Conservation (phyloP, 2,888 invertebrate species). For the Troglohyphantes excavatus region DNA sequence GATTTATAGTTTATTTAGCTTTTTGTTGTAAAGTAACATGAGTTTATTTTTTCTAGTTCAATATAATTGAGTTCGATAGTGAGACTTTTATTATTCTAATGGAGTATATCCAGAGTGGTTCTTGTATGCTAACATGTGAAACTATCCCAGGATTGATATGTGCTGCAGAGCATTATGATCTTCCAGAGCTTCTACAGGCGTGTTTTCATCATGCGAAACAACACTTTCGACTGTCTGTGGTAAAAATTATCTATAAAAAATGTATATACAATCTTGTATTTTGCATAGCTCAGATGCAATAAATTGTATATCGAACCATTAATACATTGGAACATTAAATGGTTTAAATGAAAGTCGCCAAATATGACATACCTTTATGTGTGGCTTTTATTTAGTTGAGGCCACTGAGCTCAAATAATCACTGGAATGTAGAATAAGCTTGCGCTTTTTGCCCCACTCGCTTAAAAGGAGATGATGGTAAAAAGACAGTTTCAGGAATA, state of each 20-base stretch:
- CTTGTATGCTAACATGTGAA: slow-evolving; percentile 94
- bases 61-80: slow-evolving; percentile 96
- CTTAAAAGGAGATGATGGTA: too few relatives aligned
- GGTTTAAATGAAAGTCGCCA: too few relatives aligned
- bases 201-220: slow-evolving; percentile 98
- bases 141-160: slow-evolving; percentile 96
- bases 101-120: slow-evolving; percentile 96
- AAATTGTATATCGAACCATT: too few relatives aligned
- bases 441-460: too few relatives aligned
- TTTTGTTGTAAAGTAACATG: neutral
- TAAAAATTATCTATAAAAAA: slow-evolving; percentile 84
- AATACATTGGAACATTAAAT: too few relatives aligned
- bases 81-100: slow-evolving; percentile 94
- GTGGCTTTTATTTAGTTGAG: too few relatives aligned
- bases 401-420: too few relatives aligned
- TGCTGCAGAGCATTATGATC: slow-evolving; percentile 96
- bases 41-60: slow-evolving; percentile 88
- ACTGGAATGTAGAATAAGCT: too few relatives aligned
- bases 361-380: too few relatives aligned
- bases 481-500: too few relatives aligned
- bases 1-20: neutral
- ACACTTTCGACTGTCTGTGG: slow-evolving; percentile 94
- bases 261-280: too few relatives aligned
- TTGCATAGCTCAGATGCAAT: too few relatives aligned
- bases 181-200: slow-evolving; percentile 94